These are phyloP conservation scores for Acleris cristana DNA, from an alignment of 2,888 invertebrate species.

Conservation along the genomic window DNA sequence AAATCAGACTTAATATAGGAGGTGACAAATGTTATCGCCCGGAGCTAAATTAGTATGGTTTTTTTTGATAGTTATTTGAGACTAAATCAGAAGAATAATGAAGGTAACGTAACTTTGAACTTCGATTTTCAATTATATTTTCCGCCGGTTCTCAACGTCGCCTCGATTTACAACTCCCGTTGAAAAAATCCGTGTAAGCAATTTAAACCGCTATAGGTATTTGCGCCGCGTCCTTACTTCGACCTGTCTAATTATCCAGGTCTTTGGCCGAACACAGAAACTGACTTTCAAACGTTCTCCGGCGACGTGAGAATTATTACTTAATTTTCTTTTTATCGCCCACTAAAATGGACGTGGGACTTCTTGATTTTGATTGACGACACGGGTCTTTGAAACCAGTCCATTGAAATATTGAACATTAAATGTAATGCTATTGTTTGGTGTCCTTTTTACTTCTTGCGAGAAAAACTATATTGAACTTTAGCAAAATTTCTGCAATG, in stretches of 20 bases:
- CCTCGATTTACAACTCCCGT: neutral
- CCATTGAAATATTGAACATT: neutral
- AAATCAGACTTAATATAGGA: too few species aligned
- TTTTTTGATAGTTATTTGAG: too few species aligned
- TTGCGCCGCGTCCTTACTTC: constrained; percentile 56
- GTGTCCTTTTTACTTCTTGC: too few species aligned
- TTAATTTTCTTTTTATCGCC: constrained; percentile 66
- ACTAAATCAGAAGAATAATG: too few species aligned
- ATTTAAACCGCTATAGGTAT: constrained; percentile 18
- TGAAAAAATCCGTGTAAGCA: neutral
- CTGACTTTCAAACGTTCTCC: constrained; percentile 77
- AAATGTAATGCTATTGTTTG: neutral
- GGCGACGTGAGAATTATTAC: constrained; percentile 68
- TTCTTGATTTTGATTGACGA: constrained; percentile 19
- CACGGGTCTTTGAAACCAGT: constrained; percentile 1
- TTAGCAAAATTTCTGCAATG: too few species aligned
- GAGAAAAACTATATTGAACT: too few species aligned
- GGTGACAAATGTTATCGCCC: too few species aligned
- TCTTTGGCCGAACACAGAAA: constrained; percentile 65
- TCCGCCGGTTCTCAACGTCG: too few species aligned
- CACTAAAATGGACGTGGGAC: constrained; percentile 19
- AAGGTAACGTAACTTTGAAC: too few species aligned
- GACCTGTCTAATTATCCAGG: constrained; percentile 72
- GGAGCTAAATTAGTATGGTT: too few species aligned
- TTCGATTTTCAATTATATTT: too few species aligned